Conservation (phyloP, 2,113 vertebrate genomes). For the Pluvialis apricaria region DNA sequence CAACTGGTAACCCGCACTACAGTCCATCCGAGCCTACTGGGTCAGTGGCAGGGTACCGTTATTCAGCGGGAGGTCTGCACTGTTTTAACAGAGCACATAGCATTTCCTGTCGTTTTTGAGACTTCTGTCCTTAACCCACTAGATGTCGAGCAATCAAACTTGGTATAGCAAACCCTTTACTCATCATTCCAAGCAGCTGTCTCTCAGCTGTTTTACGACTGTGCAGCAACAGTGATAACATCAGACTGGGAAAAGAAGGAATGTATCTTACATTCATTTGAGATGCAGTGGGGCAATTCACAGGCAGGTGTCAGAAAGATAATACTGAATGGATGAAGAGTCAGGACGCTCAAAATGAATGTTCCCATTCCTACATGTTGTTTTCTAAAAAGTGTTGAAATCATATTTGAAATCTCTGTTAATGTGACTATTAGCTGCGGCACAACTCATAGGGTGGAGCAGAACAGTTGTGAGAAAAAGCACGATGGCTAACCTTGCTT, state of each 20-base stretch:
- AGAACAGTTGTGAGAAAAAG: not conserved
- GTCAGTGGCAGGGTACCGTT: not conserved
- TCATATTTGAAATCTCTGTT: not conserved
- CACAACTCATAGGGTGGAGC: not conserved
- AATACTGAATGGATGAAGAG: not conserved
- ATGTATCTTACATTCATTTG: rapidly evolving
- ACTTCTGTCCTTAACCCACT: not conserved
- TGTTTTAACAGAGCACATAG: not conserved
- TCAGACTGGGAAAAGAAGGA: not conserved
- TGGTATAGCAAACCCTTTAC: not conserved
- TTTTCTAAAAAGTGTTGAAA: not conserved
- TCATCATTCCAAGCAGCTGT: not conserved
- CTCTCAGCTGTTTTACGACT: not conserved
- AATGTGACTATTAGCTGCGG: not conserved
- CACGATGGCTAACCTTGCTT: not conserved
- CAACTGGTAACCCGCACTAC: not conserved
- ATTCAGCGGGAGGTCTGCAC: not conserved
- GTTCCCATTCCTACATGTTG: not conserved
- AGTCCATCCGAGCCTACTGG: not conserved
- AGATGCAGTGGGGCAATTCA: not conserved
- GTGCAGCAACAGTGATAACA: not conserved
- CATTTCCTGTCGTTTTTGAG: not conserved
- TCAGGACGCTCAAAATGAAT: not conserved
- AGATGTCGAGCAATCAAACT: not conserved
- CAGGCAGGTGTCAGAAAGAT: not conserved